These are phyloP conservation scores for Lucifuga dentata DNA, from an alignment of 2,113 vertebrate genomes.

Conservation along the genomic window DNA sequence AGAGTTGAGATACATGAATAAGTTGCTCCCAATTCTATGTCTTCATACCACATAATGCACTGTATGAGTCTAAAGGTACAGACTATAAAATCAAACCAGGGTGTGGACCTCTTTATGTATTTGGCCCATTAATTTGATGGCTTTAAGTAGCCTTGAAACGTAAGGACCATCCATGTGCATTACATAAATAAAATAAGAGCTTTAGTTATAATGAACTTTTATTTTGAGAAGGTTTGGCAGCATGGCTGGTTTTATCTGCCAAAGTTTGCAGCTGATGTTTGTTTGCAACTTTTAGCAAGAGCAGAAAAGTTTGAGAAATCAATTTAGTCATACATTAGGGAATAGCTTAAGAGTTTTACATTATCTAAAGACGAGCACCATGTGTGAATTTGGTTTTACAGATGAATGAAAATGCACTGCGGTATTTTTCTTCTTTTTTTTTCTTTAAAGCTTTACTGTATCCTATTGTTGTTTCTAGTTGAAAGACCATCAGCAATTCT, in stretches of 20 bases:
- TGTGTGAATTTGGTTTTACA: too few species aligned
- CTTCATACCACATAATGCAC: conserved; percentile 3
- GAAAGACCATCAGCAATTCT: conserved; percentile 69
- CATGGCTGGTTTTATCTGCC: neutral
- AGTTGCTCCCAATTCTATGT: neutral
- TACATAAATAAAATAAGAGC: conserved; percentile 11
- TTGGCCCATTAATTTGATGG: conserved; percentile 19
- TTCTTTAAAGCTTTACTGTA: neutral
- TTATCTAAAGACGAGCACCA: too few species aligned
- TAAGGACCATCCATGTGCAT: neutral
- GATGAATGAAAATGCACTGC: too few species aligned
- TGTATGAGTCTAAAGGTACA: neutral
- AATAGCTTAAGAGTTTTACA: too few species aligned
- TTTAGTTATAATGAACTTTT: conserved; percentile 1
- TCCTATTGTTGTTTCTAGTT: conserved; percentile 33
- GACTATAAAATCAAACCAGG: conserved; percentile 4
- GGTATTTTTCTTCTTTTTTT: too few species aligned
- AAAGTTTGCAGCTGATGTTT: neutral
- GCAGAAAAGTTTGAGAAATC: neutral
- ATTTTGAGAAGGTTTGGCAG: neutral
- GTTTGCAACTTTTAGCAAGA: neutral
- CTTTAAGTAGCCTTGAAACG: conserved; percentile 29
- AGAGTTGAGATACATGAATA: neutral
- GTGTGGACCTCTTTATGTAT: conserved; percentile 25
- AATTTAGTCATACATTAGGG: too few species aligned